These are phyloP conservation scores for Rhopilema esculentum DNA, from an alignment of 30 jellyfish, hydroid and myxozoan species.

Conservation along the genomic window DNA sequence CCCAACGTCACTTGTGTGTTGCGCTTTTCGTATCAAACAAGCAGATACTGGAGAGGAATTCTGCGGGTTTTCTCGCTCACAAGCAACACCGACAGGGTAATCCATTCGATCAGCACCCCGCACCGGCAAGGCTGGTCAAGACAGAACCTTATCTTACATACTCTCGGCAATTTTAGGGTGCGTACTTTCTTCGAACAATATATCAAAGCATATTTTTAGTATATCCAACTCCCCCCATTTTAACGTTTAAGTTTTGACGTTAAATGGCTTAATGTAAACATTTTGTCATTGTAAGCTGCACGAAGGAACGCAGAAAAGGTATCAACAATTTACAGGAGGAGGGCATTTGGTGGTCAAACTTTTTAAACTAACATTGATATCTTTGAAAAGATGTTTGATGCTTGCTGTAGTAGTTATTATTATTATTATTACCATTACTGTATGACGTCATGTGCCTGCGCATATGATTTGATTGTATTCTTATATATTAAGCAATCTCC, in stretches of 20 bases:
- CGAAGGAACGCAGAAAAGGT: too few species aligned
- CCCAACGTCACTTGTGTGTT: background rate
- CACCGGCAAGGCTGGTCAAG: background rate
- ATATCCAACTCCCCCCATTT: background rate
- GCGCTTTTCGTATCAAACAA: background rate
- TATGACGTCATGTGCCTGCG: background rate
- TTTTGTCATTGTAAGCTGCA: too few species aligned
- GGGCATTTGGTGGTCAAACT: too few species aligned
- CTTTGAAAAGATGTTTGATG: too few species aligned
- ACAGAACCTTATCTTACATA: background rate
- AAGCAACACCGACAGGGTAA: background rate
- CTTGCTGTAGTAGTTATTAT: background rate
- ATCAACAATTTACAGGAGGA: too few species aligned
- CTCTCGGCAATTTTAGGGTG: background rate
- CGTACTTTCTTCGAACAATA: background rate
- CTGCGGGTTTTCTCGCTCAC: background rate
- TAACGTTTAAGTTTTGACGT: background rate
- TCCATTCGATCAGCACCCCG: background rate
- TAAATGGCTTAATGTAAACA: too few species aligned
- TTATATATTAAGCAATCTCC: background rate
- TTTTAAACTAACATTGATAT: too few species aligned
- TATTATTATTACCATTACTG: background rate
- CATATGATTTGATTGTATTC: background rate
- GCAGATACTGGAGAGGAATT: background rate
- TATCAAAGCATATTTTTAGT: background rate